phyloP scores from a whole-genome alignment of 2,888 invertebrate species.

The Drepanosiphum platanoidis region DNA sequence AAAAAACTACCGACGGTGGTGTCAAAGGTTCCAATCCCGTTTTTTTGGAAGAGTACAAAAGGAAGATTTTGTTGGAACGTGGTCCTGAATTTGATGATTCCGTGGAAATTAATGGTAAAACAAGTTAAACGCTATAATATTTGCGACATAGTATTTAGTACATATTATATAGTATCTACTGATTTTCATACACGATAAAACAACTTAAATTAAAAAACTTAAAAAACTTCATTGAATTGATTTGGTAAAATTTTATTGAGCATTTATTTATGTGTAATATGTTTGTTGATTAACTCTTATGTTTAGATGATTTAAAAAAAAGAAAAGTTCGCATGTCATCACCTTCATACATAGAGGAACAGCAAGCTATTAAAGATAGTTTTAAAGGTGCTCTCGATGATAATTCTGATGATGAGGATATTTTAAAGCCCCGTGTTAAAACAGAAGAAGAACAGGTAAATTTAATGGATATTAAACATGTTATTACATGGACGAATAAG shows the following conservation, averaged over 20 bases:
- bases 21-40: conserved; percentile 72
- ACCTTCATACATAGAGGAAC: conserved; percentile 76
- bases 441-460: conserved; percentile 69
- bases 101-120: conserved; percentile 67
- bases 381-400: conserved; percentile 71
- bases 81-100: conserved; percentile 72
- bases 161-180: not conserved
- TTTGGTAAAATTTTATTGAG: not conserved
- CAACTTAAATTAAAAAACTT: too few species aligned
- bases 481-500: too few species aligned
- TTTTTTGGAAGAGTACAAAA: conserved; percentile 81
- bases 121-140: conserved; percentile 55
- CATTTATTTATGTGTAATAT: not conserved
- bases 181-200: not conserved
- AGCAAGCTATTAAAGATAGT: conserved; percentile 74
- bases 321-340: conserved; percentile 57
- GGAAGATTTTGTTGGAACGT: conserved; percentile 78
- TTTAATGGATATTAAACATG: too few species aligned
- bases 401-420: conserved; percentile 69
- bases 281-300: conserved; percentile 63
- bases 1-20: conserved; percentile 66
- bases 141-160: not conserved
- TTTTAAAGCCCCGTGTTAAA: conserved; percentile 69
- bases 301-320: conserved; percentile 63
- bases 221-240: too few species aligned